Evolutionary conservation across 1,140 invertebrate genomes (phyloP), one percentile per base, ranked within the genome.

Genomic region (Ectropis grisescens): DNA sequence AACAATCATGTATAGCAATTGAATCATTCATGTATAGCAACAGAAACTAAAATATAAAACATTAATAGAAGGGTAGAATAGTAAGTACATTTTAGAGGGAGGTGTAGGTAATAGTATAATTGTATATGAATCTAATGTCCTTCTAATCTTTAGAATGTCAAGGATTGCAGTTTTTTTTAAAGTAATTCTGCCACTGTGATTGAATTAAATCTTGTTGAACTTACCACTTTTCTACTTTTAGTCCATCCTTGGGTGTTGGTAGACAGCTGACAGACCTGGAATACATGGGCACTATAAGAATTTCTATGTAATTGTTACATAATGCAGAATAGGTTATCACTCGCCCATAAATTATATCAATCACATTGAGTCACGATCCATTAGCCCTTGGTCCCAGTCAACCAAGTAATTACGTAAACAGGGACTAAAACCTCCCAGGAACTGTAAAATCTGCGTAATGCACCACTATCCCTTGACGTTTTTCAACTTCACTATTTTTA

Each of bases 151-250:
- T n/a, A n/a, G n/a, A n/a, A n/a, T n/a, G n/a, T n/a, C n/a, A n/a
- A n/a, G n/a, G n/a, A n/a, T n/a, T n/a, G n/a, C n/a, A n/a, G n/a
- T n/a, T n/a, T n/a, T n/a, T n/a, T n/a, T n/a, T n/a, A n/a, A n/a
- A n/a, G n/a, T n/a, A n/a, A n/a, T n/a, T n/a, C n/a, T n/a, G n/a
- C n/a, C n/a, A n/a, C n/a, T n/a, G n/a, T n/a, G n/a, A n/a, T n/a
- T n/a, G n/a, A n/a, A n/a, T n/a, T n/a, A n/a, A n/a, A n/a, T n/a
- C n/a, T n/a, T n/a, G n/a, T n/a, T n/a, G n/a, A 15, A 87, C 88
- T 83, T 86, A 93, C 92, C 72, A 87, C 83, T 88, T 92, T 93
- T 53, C 87, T 87, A 55, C 86, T 85, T 66, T 82, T 89, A 34
- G 88, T 87, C 89, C 90, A 92, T 80, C 87, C 88, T 65, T 86